Evolutionary conservation across 2,888 invertebrate species (phyloP).

Genomic region (Sarcophaga variegata): DNA sequence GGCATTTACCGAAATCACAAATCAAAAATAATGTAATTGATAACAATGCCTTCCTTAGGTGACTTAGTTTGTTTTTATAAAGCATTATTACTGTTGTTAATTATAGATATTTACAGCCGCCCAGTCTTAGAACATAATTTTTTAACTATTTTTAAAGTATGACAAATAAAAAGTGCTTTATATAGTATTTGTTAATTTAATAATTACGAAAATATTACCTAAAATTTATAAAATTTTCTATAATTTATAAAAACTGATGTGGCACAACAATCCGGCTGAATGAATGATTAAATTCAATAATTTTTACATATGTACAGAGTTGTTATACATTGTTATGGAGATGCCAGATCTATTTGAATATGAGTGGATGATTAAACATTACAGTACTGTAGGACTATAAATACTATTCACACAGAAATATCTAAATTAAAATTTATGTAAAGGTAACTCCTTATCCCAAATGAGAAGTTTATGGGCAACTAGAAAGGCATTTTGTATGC

Average conservation of each 20-base stretch:
- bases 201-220: constrained; percentile 40
- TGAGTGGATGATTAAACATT: too few species aligned
- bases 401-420: too few species aligned
- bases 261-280: constrained; percentile 73
- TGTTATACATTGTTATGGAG: not conserved
- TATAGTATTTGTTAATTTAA: not conserved
- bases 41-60: not conserved
- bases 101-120: not conserved
- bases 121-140: constrained; percentile 24
- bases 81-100: constrained; percentile 10
- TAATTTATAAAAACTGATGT: constrained; percentile 75
- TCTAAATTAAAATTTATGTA: too few species aligned
- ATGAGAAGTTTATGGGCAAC: too few species aligned
- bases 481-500: too few species aligned
- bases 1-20: not conserved
- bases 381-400: too few species aligned
- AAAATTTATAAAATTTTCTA: constrained; percentile 32
- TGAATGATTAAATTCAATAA: constrained; percentile 21
- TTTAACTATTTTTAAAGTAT: constrained; percentile 1
- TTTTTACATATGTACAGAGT: constrained; percentile 8
- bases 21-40: constrained; percentile 4
- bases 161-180: not conserved
- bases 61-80: not conserved
- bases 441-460: too few species aligned
- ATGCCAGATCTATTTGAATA: constrained; percentile 7